A percentile compares a stretch with the other conserved stretches of the same genome.
Conservation (phyloP, 2,797 vertebrate genomes). For the Artibeus jamaicensis region DNA sequence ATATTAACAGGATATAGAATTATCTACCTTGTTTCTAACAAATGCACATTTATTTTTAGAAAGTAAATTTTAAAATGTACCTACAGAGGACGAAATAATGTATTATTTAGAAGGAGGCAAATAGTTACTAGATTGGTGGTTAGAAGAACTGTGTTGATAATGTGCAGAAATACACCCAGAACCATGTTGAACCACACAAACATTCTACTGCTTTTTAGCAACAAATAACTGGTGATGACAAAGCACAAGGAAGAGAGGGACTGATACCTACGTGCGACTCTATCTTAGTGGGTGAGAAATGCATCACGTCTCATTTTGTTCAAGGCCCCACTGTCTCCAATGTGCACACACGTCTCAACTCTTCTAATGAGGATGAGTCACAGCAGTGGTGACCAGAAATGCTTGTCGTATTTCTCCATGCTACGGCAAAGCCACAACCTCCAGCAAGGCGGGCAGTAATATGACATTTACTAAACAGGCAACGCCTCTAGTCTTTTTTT, state of each 20-base stretch:
- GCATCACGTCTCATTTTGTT: background rate
- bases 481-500: conserved; percentile 9
- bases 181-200: conserved; percentile 2
- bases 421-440: background rate
- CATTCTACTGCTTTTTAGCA: background rate
- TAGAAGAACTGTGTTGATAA: background rate
- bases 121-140: background rate
- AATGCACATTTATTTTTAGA: conserved; percentile 29
- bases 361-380: conserved; percentile 25
- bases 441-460: background rate
- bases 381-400: background rate
- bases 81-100: conserved; percentile 9
- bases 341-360: background rate
- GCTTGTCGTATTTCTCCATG: background rate
- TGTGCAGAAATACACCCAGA: conserved; percentile 1
- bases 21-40: background rate
- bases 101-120: conserved; percentile 1
- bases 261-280: background rate
- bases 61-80: conserved; percentile 36
- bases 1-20: background rate
- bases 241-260: background rate
- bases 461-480: conserved; percentile 28
- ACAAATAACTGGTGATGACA: background rate
- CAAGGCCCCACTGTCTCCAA: background rate
- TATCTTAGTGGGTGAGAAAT: background rate